Conservation (phyloP, 2,888 invertebrate species). For the Oxyteleia sp. region DNA sequence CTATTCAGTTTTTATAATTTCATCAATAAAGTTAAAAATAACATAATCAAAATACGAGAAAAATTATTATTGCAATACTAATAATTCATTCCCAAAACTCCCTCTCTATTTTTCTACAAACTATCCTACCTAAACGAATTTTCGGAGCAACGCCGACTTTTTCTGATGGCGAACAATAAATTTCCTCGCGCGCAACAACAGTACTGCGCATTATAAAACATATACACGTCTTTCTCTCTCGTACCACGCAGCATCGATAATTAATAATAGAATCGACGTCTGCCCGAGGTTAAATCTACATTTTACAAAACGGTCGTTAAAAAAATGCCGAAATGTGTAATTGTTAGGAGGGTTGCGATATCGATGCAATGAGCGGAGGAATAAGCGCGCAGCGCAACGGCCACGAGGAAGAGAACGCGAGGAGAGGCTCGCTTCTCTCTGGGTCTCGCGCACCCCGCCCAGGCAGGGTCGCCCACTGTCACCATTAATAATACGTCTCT, state of each 20-base stretch:
- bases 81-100: no score
- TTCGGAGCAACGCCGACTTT: slow-evolving; percentile 26
- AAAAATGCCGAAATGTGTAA: slow-evolving; percentile 63
- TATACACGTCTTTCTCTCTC: slow-evolving; percentile 26
- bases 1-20: no score
- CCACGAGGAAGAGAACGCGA: slow-evolving; percentile 74
- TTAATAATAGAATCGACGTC: slow-evolving; percentile 58
- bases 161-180: slow-evolving; percentile 32
- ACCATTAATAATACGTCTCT: slow-evolving; percentile 88
- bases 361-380: slow-evolving; percentile 34
- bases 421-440: slow-evolving; percentile 79
- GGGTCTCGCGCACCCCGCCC: no score
- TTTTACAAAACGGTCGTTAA: slow-evolving; percentile 51
- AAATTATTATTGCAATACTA: no score
- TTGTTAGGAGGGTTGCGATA: slow-evolving; percentile 61
- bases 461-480: slow-evolving; percentile 87
- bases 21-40: no score
- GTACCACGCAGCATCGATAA: slow-evolving; percentile 49
- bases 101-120: no score
- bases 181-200: slow-evolving; percentile 34
- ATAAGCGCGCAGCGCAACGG: slow-evolving; percentile 67
- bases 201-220: slow-evolving; percentile 31
- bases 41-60: no score
- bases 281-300: slow-evolving; percentile 57
- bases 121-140: not conserved